Conservation (phyloP, 2,888 invertebrate species). For the Capitulum mitella region DNA sequence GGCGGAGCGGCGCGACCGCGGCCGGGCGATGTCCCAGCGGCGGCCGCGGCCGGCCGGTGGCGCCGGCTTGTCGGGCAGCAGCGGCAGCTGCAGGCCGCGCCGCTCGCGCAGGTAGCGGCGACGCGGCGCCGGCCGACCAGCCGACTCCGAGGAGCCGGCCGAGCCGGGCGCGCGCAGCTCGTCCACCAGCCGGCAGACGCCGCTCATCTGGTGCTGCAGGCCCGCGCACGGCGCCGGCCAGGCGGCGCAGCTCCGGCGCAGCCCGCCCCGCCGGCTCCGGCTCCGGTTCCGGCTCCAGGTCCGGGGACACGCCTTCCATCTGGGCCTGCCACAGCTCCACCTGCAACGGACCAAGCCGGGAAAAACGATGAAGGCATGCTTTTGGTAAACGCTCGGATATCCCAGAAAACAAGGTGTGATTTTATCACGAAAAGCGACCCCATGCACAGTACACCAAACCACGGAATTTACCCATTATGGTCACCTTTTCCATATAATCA, state of each 20-base stretch:
- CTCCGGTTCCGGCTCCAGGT: too few relatives aligned
- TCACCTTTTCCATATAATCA: too few relatives aligned
- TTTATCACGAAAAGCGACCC: too few relatives aligned
- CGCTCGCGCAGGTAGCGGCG: slow-evolving; percentile 16
- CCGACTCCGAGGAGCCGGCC: neutral
- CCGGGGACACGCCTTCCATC: neutral
- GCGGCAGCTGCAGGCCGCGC: slow-evolving; percentile 21
- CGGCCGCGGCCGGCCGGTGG: neutral
- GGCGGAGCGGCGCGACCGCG: neutral
- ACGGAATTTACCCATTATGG: too few relatives aligned
- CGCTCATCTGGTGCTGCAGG: slow-evolving; percentile 10
- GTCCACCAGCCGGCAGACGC: slow-evolving; percentile 14
- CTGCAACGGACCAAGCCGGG: too few relatives aligned
- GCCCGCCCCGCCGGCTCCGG: neutral
- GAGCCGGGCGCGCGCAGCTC: neutral
- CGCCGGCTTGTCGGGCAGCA: slow-evolving; percentile 18
- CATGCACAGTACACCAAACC: too few relatives aligned
- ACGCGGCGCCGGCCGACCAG: neutral
- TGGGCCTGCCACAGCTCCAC: slow-evolving; percentile 16
- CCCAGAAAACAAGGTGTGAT: too few relatives aligned
- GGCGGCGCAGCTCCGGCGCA: neutral
- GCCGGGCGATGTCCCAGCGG: slow-evolving; percentile 19
- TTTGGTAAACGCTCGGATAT: too few relatives aligned
- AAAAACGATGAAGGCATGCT: too few relatives aligned
- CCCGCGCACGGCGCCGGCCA: slow-evolving; percentile 20